Evolutionary conservation across 2,888 invertebrate genomes (phyloP), one percentile per base, ranked within the genome.

Genomic region (Folsomia candida): DNA sequence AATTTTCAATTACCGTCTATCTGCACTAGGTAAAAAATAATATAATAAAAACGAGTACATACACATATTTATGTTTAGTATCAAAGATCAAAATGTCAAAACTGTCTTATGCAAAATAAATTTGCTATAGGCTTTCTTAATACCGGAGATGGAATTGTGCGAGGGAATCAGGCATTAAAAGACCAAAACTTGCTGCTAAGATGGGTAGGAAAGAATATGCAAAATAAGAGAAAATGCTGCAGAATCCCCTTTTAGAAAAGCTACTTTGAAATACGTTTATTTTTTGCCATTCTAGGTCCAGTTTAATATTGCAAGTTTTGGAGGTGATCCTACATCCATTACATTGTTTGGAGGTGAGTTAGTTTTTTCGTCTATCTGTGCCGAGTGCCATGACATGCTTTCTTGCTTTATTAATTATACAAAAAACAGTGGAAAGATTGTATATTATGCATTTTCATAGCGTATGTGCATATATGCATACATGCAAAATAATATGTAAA

Each of bases 141-240:
- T 66, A 75, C 73, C 14, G 75, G 71, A 9, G 73, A 73, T 28
- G 62, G 60, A 14, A 51, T 70, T 4, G 69, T 75, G 2, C 26
- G 67, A 26, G 75, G 75, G 14, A 75, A 75, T 29, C 69, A 69
- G 73, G 75, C 73, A 4, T 25, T 75, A 24, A 75, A 75, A 37
- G 75, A 75, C 54, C 75, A 75, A 67, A 57, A 62, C 14, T 57
- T 75, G 68, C 66, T 69, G n/a, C 57, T 75, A 4, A 51, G 58
- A 11, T 69, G 64, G 59, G 60, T 72, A 2, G 47, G 64, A 26
- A n/a, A 29, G n/a, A 69, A 72, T n/a, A n/a, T n/a, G n/a, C n/a
- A n/a, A n/a, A n/a, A n/a, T n/a, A n/a, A n/a, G n/a, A n/a, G n/a
- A n/a, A n/a, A n/a, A n/a, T n/a, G n/a, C n/a, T n/a, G n/a, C n/a